A percentile compares a stretch with the other conserved stretches of the same genome.
Evolutionary conservation across 2,113 vertebrate species (phyloP).

Genomic region (Poecilia latipinna): DNA sequence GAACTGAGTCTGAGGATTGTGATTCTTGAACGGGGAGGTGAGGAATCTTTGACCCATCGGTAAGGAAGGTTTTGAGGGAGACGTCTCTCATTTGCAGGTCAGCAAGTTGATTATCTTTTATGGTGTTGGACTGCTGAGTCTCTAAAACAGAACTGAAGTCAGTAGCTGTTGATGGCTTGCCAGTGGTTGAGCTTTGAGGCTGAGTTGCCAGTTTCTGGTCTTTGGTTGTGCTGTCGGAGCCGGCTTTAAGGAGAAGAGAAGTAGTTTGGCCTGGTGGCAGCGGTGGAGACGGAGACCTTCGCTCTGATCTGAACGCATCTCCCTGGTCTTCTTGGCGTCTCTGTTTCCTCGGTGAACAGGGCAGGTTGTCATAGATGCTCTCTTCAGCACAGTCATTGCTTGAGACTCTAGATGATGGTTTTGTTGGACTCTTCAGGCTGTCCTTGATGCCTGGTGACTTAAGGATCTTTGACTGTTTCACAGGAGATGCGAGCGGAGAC

Average conservation of each 20-base stretch:
- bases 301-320: conserved; percentile 54
- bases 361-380: conserved; percentile 67
- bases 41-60: conserved; percentile 63
- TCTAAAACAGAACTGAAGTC: conserved; percentile 63
- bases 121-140: conserved; percentile 65
- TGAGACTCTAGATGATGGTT: conserved; percentile 57
- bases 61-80: conserved; percentile 64
- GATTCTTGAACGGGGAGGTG: conserved; percentile 47
- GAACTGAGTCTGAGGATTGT: conserved; percentile 38
- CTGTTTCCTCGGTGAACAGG: conserved; percentile 75
- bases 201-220: conserved; percentile 51
- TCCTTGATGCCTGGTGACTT: conserved; percentile 74
- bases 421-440: conserved; percentile 67
- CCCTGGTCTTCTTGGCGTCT: conserved; percentile 66
- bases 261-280: conserved; percentile 82
- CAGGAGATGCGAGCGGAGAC: conserved; percentile 75
- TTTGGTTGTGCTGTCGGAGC: conserved; percentile 64
- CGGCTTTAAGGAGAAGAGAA: conserved; percentile 81
- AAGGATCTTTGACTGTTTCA: conserved; percentile 78
- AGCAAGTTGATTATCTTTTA: conserved; percentile 64
- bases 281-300: conserved; percentile 75
- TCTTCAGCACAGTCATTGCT: conserved; percentile 69
- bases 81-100: conserved; percentile 63
- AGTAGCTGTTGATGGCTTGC: conserved; percentile 38
- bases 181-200: conserved; percentile 46